Evolutionary conservation across 2,888 invertebrate genomes (phyloP), one percentile per base, ranked within the genome.

Genomic region (Acleris sparsana): DNA sequence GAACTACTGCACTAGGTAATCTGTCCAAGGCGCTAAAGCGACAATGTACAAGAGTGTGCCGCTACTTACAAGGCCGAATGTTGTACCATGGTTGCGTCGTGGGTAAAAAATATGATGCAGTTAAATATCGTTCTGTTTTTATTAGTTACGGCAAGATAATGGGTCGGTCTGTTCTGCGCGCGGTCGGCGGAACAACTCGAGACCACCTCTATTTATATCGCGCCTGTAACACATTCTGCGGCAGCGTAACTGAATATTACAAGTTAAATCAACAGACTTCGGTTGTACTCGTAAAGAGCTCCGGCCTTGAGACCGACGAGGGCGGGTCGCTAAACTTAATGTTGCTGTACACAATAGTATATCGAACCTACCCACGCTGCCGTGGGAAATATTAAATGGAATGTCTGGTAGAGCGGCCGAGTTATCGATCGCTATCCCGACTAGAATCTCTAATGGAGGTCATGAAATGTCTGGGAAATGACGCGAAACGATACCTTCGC

Each of bases 141-240:
- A 90, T 89, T 88, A 83, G 85, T 84, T 85, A 84, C 82, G 80
- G 85, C 83, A 83, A 87, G 87, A 90, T 90, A 91, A 90, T 88
- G 86, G 87, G 84, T 79, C 77, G 83, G 83, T 83, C 88, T 88
- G 89, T 87, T 87, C 83, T 82, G 82, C 80, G 82, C 80, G 75
- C 80, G 84, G 39, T 39, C 83, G 82, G 79, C 81, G 81, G 80
- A 83, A 84, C 85, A 83, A 83, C 83, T 83, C 85, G 80, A 83
- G 79, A 80, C 82, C 81, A 81, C 75, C 80, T 83, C 89, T 89
- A 91, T 91, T 89, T 89, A 87, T 91, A 91, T 80, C 87, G 72
- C 80, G 79, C 73, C 75, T 73, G 81, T 82, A 83, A 84, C 85
- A 84, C 82, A 80, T 80, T 82, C 79, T 79, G 82, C 77, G 82